Conservation (phyloP, 2,888 invertebrate genomes). For the Aphidoletes aphidimyza region DNA sequence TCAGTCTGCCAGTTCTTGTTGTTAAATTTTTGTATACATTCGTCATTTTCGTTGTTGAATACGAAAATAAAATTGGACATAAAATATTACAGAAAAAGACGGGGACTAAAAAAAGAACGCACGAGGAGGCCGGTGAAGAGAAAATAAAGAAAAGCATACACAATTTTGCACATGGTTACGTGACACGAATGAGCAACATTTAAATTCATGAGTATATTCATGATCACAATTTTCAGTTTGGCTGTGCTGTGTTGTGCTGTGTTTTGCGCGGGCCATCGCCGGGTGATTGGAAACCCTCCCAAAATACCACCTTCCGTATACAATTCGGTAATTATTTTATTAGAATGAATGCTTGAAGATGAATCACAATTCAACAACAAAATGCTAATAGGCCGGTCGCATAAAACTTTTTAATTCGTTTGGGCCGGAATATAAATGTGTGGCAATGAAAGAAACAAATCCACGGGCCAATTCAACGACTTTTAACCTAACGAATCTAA, state of each 20-base stretch:
- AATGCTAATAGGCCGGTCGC: conserved; percentile 11
- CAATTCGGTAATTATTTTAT: conserved; percentile 18
- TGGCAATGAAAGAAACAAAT: background rate
- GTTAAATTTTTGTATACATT: too few relatives aligned
- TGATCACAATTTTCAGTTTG: background rate
- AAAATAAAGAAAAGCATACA: too few relatives aligned
- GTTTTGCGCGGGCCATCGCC: background rate
- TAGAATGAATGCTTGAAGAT: conserved; percentile 15
- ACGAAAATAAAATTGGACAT: background rate
- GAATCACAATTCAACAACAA: background rate
- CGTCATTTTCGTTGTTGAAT: background rate
- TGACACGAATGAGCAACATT: background rate
- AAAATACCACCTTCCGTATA: background rate
- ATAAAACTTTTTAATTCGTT: background rate
- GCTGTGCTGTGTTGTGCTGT: background rate
- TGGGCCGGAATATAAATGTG: background rate
- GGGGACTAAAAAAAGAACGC: background rate
- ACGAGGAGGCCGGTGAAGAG: background rate
- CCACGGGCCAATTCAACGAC: background rate
- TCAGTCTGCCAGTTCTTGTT: too few relatives aligned
- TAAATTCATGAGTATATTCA: background rate
- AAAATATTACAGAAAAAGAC: background rate
- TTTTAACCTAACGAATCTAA: background rate
- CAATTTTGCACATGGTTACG: background rate
- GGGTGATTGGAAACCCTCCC: background rate